phyloP scores from a whole-genome alignment of 2,888 invertebrate species.

The Noctua pronuba region DNA sequence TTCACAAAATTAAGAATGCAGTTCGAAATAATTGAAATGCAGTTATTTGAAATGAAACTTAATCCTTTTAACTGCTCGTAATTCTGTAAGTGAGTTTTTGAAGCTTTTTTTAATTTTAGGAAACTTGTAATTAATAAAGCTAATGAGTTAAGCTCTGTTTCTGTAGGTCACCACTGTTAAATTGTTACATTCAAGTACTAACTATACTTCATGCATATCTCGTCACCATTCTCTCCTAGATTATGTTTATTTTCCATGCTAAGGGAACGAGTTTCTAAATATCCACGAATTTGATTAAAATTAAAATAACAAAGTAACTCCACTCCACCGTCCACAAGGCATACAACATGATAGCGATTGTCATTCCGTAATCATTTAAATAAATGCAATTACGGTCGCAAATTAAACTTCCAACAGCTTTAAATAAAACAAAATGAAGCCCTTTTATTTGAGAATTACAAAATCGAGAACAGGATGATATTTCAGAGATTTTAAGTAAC shows the following conservation, averaged over 20 bases:
- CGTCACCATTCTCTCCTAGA: background rate
- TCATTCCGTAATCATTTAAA: slow-evolving; percentile 71
- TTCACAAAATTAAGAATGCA: slow-evolving; percentile 68
- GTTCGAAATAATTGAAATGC: slow-evolving; percentile 57
- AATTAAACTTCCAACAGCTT: slow-evolving; percentile 74
- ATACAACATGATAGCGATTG: slow-evolving; percentile 56
- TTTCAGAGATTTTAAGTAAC: slow-evolving; percentile 66
- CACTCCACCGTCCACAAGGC: slow-evolving; percentile 18
- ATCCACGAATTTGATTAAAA: background rate
- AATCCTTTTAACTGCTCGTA: slow-evolving; percentile 61
- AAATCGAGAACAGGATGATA: slow-evolving; percentile 62
- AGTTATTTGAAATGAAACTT: slow-evolving; percentile 48
- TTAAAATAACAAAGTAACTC: slow-evolving; percentile 29
- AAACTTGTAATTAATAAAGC: background rate
- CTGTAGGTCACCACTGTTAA: background rate
- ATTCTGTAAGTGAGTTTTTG: slow-evolving; percentile 27
- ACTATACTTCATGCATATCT: background rate
- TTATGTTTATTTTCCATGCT: background rate
- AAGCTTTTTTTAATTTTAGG: slow-evolving; percentile 12
- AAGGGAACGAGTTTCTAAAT: background rate
- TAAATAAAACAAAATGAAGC: slow-evolving; percentile 71
- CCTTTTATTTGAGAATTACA: slow-evolving; percentile 62
- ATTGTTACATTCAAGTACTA: background rate
- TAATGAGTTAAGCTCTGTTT: slow-evolving; percentile 9
- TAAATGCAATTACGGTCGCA: slow-evolving; percentile 78